Conservation (phyloP, 2,888 invertebrate species). For the Nysson spinosus region DNA sequence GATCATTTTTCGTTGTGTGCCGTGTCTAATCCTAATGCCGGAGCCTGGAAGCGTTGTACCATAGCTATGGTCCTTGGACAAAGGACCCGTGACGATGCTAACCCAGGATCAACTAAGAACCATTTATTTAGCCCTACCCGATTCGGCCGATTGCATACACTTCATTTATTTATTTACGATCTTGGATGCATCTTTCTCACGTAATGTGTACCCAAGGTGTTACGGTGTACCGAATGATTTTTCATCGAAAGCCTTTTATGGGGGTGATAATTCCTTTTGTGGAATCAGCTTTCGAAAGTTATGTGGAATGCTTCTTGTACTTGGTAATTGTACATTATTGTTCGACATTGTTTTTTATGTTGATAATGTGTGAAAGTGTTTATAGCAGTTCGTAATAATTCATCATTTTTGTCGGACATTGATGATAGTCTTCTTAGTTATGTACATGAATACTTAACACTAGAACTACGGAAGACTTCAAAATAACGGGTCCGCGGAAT, state of each 20-base stretch:
- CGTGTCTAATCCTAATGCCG: slow-evolving; percentile 52
- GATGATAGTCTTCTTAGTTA: too few relatives aligned
- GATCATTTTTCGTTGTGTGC: slow-evolving; percentile 17
- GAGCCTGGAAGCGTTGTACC: slow-evolving; percentile 34
- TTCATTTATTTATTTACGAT: slow-evolving; percentile 46
- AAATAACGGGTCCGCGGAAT: too few relatives aligned
- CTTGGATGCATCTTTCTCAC: slow-evolving; percentile 4
- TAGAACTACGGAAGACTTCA: too few relatives aligned
- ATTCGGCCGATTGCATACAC: slow-evolving; percentile 4
- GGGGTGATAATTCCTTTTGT: neutral
- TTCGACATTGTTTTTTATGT: neutral
- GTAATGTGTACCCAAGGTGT: slow-evolving; percentile 5
- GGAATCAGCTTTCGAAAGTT: slow-evolving; percentile 14
- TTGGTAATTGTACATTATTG: neutral
- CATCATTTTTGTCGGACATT: too few relatives aligned
- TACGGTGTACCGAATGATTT: neutral
- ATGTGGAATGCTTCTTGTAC: neutral
- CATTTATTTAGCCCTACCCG: slow-evolving; percentile 33
- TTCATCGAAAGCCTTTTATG: neutral
- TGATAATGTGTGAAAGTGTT: too few relatives aligned
- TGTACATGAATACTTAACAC: too few relatives aligned
- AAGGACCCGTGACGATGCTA: slow-evolving; percentile 41
- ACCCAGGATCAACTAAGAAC: slow-evolving; percentile 19
- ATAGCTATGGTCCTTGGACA: slow-evolving; percentile 37
- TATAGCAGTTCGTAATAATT: too few relatives aligned